phyloP scores from a whole-genome alignment of 2,797 vertebrate species.

The Eurystomus glaucurus region DNA sequence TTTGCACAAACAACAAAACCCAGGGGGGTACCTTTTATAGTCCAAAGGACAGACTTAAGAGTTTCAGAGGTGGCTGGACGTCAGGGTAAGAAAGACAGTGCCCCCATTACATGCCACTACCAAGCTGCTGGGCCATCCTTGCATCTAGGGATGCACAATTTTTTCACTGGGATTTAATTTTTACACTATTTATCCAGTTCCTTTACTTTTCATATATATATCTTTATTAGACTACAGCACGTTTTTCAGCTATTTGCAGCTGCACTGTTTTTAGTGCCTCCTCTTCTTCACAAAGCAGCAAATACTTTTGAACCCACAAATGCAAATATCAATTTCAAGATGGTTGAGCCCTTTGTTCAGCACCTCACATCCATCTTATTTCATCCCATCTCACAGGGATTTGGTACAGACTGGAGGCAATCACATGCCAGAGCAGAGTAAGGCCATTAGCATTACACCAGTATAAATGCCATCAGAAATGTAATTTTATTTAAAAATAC shows the following conservation, averaged over 20 bases:
- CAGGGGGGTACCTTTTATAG: rapidly evolving
- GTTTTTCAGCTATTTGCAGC: neutral
- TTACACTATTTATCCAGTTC: neutral
- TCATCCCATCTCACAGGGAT: neutral
- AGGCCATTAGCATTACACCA: neutral
- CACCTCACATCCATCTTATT: neutral
- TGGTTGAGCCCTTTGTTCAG: neutral
- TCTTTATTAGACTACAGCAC: neutral
- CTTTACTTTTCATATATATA: neutral
- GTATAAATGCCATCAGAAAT: neutral
- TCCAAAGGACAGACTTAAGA: neutral
- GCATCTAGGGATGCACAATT: neutral
- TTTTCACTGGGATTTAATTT: neutral
- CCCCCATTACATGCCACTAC: neutral
- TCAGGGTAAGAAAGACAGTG: neutral
- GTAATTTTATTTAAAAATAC: neutral
- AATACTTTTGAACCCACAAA: neutral
- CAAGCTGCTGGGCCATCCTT: neutral
- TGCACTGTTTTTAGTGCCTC: neutral
- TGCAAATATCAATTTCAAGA: neutral
- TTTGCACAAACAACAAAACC: neutral
- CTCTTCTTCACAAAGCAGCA: neutral
- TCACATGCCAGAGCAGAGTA: neutral
- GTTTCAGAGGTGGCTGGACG: neutral
- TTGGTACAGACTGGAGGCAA: neutral